Conservation (phyloP, 2,113 vertebrate genomes). For the Hystrix cristata region DNA sequence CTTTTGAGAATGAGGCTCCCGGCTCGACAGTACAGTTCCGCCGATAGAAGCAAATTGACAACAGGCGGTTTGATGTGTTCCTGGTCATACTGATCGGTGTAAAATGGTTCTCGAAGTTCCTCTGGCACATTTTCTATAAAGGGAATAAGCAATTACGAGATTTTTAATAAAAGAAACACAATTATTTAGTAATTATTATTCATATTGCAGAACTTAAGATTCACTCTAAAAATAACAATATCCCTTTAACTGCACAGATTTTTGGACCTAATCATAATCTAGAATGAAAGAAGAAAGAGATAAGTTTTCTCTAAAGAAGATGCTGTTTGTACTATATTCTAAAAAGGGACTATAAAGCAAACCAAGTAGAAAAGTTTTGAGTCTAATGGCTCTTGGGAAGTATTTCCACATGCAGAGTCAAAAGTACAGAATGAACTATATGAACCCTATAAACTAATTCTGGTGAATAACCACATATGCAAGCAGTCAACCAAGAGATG, state of each 20-base stretch:
- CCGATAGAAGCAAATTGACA: conserved; percentile 95
- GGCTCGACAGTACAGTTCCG: conserved; percentile 97
- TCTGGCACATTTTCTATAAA: conserved; percentile 94
- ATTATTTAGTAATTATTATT: not conserved
- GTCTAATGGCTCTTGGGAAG: not conserved
- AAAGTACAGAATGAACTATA: not conserved
- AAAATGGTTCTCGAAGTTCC: conserved; percentile 96
- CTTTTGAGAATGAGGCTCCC: conserved; percentile 96
- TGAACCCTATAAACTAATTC: not conserved
- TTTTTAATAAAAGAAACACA: conserved; percentile 24
- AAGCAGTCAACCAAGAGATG: not conserved
- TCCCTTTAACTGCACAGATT: not conserved
- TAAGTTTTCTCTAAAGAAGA: not conserved
- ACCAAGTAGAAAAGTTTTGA: not conserved
- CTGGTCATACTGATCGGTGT: conserved; percentile 99
- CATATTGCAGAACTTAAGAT: not conserved
- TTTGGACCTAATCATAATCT: not conserved
- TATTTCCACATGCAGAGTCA: not conserved
- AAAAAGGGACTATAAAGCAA: not conserved
- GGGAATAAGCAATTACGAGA: not conserved
- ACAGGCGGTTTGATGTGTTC: conserved; percentile 98
- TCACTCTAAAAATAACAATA: not conserved
- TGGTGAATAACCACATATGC: not conserved
- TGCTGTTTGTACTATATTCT: not conserved
- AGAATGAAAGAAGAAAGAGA: not conserved